A percentile compares a stretch with the other conserved stretches of the same genome.
Conservation (phyloP, 2,888 invertebrate species). For the Ischnura elegans region DNA sequence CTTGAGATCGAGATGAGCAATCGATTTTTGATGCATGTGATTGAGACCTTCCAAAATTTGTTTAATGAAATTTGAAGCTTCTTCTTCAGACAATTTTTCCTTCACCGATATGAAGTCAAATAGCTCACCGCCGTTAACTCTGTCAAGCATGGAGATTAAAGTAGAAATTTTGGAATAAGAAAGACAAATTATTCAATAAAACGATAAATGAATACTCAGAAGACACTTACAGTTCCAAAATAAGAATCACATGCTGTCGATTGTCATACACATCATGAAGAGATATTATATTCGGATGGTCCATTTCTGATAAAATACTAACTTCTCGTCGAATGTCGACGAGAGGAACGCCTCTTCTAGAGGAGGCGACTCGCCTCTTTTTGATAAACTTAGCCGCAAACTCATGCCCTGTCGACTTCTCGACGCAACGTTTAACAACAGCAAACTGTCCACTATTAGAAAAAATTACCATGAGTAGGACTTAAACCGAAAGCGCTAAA, state of each 20-base stretch:
- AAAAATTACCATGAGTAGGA: slow-evolving; percentile 63
- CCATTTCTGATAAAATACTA: slow-evolving; percentile 80
- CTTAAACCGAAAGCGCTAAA: not conserved
- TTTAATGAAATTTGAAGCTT: slow-evolving; percentile 82
- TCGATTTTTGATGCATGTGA: slow-evolving; percentile 82
- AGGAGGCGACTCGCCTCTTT: slow-evolving; percentile 79
- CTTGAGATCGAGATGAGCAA: slow-evolving; percentile 85
- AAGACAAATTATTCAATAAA: too few species aligned
- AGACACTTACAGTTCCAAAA: slow-evolving; percentile 81
- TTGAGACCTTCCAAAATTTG: slow-evolving; percentile 83
- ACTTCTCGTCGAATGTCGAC: slow-evolving; percentile 83
- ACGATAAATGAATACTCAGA: not conserved
- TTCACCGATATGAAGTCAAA: slow-evolving; percentile 81
- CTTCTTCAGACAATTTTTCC: slow-evolving; percentile 80
- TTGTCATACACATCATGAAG: slow-evolving; percentile 83
- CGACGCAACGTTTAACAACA: slow-evolving; percentile 81
- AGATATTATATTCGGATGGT: slow-evolving; percentile 83
- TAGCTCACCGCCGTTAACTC: slow-evolving; percentile 84
- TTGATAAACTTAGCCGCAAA: slow-evolving; percentile 84
- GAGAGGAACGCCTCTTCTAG: slow-evolving; percentile 80
- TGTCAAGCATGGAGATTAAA: slow-evolving; percentile 74
- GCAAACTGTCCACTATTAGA: slow-evolving; percentile 83
- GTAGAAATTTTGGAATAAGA: not conserved
- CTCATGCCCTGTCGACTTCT: slow-evolving; percentile 79
- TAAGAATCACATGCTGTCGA: slow-evolving; percentile 81